Evolutionary conservation across 1,140 invertebrate genomes (phyloP).

Genomic region (Dendroctonus valens): DNA sequence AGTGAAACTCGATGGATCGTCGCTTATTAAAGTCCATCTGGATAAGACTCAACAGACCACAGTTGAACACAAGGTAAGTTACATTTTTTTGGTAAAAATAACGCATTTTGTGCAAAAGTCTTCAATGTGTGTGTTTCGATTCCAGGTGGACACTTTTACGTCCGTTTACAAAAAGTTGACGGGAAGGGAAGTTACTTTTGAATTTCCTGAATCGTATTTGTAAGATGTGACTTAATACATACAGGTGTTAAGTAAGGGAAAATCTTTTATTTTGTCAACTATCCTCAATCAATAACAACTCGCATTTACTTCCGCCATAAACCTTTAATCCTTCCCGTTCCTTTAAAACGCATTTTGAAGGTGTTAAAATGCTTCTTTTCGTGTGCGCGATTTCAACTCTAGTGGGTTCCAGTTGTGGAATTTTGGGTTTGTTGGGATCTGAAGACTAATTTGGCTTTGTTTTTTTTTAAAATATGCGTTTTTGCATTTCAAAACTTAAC

Average conservation of each 20-base stretch:
- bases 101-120: not conserved
- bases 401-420: too few relatives aligned
- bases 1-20: constrained; percentile 92
- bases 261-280: too few relatives aligned
- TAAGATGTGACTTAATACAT: constrained; percentile 54
- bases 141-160: constrained; percentile 94
- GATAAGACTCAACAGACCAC: constrained; percentile 99
- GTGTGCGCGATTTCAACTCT: too few relatives aligned
- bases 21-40: constrained; percentile 96
- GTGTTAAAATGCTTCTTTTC: too few relatives aligned
- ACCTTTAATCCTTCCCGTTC: too few relatives aligned
- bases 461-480: not conserved
- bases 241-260: too few relatives aligned
- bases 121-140: constrained; percentile 45
- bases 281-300: too few relatives aligned
- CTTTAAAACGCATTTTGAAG: too few relatives aligned
- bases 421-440: too few relatives aligned
- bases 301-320: too few relatives aligned
- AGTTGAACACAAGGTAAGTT: constrained; percentile 95
- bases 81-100: constrained; percentile 6
- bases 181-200: constrained; percentile 97
- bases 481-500: too few relatives aligned
- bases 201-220: constrained; percentile 97
- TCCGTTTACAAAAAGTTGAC: constrained; percentile 99
- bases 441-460: too few relatives aligned